Evolutionary conservation across 2,113 vertebrate genomes (phyloP).

Genomic region (Centrocercus urophasianus): DNA sequence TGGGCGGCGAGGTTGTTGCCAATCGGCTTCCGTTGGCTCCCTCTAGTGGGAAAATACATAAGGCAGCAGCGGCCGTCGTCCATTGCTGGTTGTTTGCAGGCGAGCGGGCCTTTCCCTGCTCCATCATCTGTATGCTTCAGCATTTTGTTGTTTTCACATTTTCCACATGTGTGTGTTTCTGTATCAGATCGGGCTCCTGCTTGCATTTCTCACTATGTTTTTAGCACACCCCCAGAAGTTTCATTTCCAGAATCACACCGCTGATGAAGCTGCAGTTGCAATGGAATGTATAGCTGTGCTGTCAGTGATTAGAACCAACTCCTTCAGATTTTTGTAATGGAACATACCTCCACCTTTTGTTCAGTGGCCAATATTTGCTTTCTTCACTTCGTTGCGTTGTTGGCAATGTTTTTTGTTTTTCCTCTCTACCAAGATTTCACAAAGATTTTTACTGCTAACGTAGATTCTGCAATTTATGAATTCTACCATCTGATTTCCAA

Average conservation of each 20-base stretch:
- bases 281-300: rapidly evolving
- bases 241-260: neutral
- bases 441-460: neutral
- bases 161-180: rapidly evolving
- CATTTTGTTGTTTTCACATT: neutral
- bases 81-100: neutral
- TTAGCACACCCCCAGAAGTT: neutral
- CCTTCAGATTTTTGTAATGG: neutral
- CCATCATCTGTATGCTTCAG: neutral
- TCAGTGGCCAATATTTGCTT: neutral
- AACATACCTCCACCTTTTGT: neutral
- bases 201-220: neutral
- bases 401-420: no score
- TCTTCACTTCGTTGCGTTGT: neutral
- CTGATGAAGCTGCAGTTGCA: neutral
- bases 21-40: constrained; percentile 4
- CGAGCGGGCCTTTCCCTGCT: neutral
- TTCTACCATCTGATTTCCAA: neutral
- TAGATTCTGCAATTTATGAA: neutral
- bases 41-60: neutral
- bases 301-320: neutral
- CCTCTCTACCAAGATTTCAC: neutral
- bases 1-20: neutral
- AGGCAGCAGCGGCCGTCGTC: neutral
- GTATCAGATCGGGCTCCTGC: neutral